Evolutionary conservation across 2,797 vertebrate species (phyloP).

Genomic region (Echeneis naucrates): DNA sequence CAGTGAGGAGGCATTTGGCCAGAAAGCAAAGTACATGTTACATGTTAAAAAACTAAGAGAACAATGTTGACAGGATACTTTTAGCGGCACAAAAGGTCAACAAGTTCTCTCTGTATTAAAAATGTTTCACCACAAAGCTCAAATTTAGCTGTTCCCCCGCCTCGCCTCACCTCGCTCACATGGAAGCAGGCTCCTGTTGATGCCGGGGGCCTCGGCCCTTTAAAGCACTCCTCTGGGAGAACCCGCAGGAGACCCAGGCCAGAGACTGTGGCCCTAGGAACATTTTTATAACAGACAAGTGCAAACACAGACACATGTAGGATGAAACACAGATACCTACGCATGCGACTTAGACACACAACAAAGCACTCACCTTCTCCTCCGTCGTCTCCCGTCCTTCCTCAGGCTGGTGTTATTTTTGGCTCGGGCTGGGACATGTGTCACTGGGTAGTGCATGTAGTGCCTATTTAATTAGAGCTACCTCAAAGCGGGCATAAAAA

Average conservation of each 20-base stretch:
- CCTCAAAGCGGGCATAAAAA: constrained; percentile 81
- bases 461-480: constrained; percentile 83
- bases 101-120: background rate
- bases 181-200: constrained; percentile 52
- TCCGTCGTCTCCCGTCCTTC: constrained; percentile 54
- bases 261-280: constrained; percentile 65
- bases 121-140: constrained; percentile 11
- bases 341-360: constrained; percentile 52
- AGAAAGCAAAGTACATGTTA: background rate
- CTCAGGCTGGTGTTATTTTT: constrained; percentile 79
- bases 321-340: constrained; percentile 45
- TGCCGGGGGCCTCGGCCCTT: constrained; percentile 67
- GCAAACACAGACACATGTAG: constrained; percentile 23
- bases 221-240: constrained; percentile 81
- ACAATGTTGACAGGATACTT: background rate
- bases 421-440: constrained; percentile 76
- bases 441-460: constrained; percentile 77
- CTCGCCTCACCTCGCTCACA: constrained; percentile 48
- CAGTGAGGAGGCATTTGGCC: background rate
- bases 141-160: constrained; percentile 70
- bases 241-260: constrained; percentile 50
- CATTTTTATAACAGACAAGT: constrained; percentile 38
- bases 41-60: background rate
- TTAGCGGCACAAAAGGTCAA: background rate
- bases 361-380: constrained; percentile 65